These are phyloP conservation scores for Coregonus sp. DNA, from an alignment of 2,797 vertebrate genomes.

Conservation along the genomic window DNA sequence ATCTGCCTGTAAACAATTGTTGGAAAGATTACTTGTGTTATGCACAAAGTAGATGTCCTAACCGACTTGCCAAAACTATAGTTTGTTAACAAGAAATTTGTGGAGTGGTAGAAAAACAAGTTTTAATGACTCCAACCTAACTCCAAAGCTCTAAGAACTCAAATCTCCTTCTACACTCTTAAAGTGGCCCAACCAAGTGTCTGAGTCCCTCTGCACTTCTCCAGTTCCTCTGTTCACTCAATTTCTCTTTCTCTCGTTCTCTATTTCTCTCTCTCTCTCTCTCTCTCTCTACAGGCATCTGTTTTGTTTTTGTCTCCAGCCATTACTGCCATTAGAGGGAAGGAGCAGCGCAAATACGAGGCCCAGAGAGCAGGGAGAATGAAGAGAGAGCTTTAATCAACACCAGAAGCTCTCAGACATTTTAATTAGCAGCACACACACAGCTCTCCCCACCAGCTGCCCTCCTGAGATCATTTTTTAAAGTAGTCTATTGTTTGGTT, in stretches of 20 bases:
- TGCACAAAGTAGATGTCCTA: too few species aligned
- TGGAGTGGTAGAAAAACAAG: too few species aligned
- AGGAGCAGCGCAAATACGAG: neutral
- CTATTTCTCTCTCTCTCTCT: too few species aligned
- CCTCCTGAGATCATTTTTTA: constrained; percentile 19
- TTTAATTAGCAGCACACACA: neutral
- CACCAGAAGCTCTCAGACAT: neutral
- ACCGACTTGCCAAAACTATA: too few species aligned
- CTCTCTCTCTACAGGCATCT: too few species aligned
- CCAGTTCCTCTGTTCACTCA: neutral
- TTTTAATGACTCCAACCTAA: too few species aligned
- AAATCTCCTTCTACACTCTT: neutral
- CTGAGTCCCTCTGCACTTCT: neutral
- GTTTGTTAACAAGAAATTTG: too few species aligned
- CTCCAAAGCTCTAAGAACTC: neutral
- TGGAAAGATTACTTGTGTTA: too few species aligned
- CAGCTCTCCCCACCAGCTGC: neutral
- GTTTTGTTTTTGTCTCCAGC: too few species aligned
- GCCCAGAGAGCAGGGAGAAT: neutral
- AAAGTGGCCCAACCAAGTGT: neutral
- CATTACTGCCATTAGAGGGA: neutral
- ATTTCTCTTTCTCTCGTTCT: neutral
- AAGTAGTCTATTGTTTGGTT: constrained; percentile 44
- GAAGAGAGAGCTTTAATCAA: neutral
- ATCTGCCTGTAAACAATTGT: too few species aligned